Conservation (phyloP, 1,140 invertebrate species). For the Belonocnema kinseyi region DNA sequence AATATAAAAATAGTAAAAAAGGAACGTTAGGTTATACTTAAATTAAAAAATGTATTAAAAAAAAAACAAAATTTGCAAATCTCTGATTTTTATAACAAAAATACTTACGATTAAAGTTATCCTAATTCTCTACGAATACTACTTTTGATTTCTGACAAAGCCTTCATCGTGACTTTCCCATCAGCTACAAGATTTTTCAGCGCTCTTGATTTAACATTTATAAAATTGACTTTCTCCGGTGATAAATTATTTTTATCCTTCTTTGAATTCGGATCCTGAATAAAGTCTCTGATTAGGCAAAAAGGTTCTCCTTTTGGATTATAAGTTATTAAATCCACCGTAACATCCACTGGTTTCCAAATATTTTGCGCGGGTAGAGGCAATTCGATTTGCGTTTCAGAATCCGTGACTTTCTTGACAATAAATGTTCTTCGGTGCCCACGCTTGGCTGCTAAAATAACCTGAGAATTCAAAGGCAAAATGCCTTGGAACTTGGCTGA, state of each 20-base stretch:
- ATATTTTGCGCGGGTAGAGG: slow-evolving; percentile 39
- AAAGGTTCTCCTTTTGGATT: slow-evolving; percentile 52
- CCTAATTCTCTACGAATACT: slow-evolving; percentile 48
- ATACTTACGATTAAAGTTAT: slow-evolving; percentile 5
- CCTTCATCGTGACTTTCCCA: slow-evolving; percentile 47
- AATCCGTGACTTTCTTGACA: slow-evolving; percentile 51
- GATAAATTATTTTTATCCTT: slow-evolving; percentile 35
- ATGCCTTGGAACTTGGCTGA: slow-evolving; percentile 45
- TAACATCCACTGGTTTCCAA: slow-evolving; percentile 33
- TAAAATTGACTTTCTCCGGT: slow-evolving; percentile 44
- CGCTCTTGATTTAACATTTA: slow-evolving; percentile 53
- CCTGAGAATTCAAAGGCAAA: slow-evolving; percentile 51
- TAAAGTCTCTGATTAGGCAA: slow-evolving; percentile 61
- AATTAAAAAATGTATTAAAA: not conserved
- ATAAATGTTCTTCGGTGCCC: slow-evolving; percentile 45
- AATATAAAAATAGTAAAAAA: too few species aligned
- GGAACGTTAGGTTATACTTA: too few species aligned
- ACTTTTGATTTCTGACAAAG: slow-evolving; percentile 53
- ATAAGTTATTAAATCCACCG: slow-evolving; percentile 59
- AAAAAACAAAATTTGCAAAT: too few species aligned
- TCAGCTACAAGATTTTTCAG: slow-evolving; percentile 45
- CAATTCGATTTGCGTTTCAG: slow-evolving; percentile 52
- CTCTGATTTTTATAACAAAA: not conserved
- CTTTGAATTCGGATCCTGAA: slow-evolving; percentile 37
- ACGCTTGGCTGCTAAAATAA: slow-evolving; percentile 47